Percentiles rank a stretch among this genome's conserved stretches.
These are phyloP conservation scores for Tachuris rubrigastra DNA, from an alignment of 2,113 vertebrate species.

Conservation along the genomic window DNA sequence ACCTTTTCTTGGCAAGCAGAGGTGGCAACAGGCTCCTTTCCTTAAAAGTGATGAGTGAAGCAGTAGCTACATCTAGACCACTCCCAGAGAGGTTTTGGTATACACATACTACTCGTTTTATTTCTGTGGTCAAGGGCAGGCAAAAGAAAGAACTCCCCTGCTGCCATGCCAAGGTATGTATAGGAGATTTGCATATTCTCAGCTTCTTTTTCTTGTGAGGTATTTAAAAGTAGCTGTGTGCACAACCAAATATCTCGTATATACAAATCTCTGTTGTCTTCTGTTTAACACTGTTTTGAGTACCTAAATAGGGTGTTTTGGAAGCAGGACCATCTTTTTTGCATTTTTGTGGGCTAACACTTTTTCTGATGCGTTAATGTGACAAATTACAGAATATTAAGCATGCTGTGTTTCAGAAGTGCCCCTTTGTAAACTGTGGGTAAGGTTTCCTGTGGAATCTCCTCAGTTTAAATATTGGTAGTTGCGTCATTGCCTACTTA, in stretches of 20 bases:
- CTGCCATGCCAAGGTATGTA: background rate
- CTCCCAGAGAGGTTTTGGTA: background rate
- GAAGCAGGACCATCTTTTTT: background rate
- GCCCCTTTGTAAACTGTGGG: too few relatives aligned
- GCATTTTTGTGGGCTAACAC: background rate
- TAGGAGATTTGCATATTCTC: background rate
- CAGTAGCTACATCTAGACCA: background rate
- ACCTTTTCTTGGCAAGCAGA: background rate
- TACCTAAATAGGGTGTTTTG: background rate
- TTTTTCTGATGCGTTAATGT: background rate
- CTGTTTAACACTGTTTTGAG: background rate
- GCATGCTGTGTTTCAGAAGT: background rate
- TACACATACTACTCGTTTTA: background rate
- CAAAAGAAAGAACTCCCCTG: background rate
- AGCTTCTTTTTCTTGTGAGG: background rate
- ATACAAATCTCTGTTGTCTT: fast-evolving
- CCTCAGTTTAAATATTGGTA: constrained; percentile 16
- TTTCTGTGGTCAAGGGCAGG: background rate
- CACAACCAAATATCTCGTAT: fast-evolving
- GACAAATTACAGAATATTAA: background rate
- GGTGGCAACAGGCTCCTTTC: background rate
- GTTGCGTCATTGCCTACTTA: background rate
- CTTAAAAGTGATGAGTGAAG: background rate
- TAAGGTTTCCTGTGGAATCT: too few relatives aligned
- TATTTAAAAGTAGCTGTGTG: background rate